Evolutionary conservation across 2,888 invertebrate genomes (phyloP), one percentile per base, ranked within the genome.

Genomic region (Tuta absoluta): DNA sequence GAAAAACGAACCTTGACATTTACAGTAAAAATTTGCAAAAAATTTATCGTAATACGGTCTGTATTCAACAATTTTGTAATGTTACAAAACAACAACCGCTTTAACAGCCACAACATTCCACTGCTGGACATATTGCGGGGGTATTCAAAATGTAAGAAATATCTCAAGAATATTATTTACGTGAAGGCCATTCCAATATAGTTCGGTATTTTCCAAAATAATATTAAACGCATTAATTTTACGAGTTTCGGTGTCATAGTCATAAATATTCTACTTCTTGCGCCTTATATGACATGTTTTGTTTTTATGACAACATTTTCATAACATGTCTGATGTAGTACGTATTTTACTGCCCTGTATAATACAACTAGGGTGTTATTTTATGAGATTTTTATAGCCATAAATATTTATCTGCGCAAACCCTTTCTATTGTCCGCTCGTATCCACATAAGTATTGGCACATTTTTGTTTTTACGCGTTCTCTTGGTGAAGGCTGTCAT

Each of bases 361-460:
- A 23, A 23, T 23, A 23, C 23, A 53, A 23, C 51, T 11, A 12
- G 23, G 51, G 51, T 23, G 51, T 53, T 53, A 53, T 53, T 51
- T 53, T 61, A 48, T 17, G 61, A 21, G 51, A 53, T 23, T 53
- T 53, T 53, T 53, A 53, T 3, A 24, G 51, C 21, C 51, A 23
- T 53, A 53, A 53, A 53, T 53, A 53, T 53, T 53, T 24, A 53
- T 45, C 45, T 45, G n/a, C 45, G 4, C 17, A 45, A 45, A 45
- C 17, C n/a, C 17, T 17, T 17, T 1, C n/a, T 5, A n/a, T 45
- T 5, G 45, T 45, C 17, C 45, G 45, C 17, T 45, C 45, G 8
- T 45, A 45, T 45, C 41, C 45, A 17, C 45, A 45, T 49, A 21
- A n/a, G 49, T 53, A 53, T 53, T 53, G 51, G 23, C 51, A 3